These are phyloP conservation scores for Drosophila pandora DNA, from an alignment of 1,140 invertebrate genomes.

Conservation along the genomic window DNA sequence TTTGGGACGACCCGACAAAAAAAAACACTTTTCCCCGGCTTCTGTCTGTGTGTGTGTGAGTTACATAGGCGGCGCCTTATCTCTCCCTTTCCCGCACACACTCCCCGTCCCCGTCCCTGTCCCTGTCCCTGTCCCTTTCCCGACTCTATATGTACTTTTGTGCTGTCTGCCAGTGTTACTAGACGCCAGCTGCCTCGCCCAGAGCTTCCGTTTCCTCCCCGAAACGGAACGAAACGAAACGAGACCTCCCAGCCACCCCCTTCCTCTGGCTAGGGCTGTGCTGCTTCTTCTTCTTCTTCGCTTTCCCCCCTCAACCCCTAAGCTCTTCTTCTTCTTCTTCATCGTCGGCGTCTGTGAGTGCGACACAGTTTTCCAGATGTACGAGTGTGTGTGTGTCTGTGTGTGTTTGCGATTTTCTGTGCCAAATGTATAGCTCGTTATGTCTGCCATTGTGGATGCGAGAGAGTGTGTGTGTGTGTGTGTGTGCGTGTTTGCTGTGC, in stretches of 20 bases:
- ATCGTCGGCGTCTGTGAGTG: conserved; percentile 50
- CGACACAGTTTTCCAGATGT: conserved; percentile 64
- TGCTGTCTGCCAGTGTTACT: conserved; percentile 69
- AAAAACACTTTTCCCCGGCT: conserved; percentile 46
- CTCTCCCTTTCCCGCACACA: conserved; percentile 30
- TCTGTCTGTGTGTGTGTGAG: conserved; percentile 40
- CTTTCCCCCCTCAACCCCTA: conserved; percentile 8
- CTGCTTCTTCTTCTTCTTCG: conserved; percentile 9
- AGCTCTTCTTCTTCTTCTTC: conserved; percentile 9
- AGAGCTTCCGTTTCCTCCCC: conserved; percentile 37
- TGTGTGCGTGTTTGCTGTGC: conserved; percentile 68
- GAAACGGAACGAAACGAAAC: not conserved
- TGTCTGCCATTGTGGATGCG: conserved; percentile 42
- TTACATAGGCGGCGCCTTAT: conserved; percentile 60
- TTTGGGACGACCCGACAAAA: conserved; percentile 49
- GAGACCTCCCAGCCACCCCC: not conserved
- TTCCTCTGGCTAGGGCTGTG: not conserved
- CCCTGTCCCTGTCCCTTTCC: not conserved
- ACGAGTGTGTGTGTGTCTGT: conserved; percentile 25
- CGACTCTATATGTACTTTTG: conserved; percentile 22
- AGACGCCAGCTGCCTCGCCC: conserved; percentile 62
- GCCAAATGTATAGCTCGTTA: conserved; percentile 69
- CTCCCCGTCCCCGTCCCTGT: not conserved
- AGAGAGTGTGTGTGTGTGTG: not conserved
- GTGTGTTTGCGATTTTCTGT: conserved; percentile 57